Conservation (phyloP, 2,797 vertebrate species). For the Microhierax caerulescens region DNA sequence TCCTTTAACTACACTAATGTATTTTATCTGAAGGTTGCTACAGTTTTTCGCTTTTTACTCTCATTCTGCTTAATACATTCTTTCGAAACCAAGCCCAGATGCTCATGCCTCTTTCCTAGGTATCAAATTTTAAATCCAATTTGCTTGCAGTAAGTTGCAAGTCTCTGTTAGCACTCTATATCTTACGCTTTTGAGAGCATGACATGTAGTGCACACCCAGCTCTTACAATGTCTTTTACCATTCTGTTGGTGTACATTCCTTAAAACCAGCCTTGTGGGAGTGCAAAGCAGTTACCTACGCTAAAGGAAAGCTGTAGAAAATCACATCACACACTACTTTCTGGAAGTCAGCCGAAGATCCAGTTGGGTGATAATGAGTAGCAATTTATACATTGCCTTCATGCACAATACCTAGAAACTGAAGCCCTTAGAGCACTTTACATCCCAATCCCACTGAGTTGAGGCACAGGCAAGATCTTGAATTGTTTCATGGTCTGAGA, state of each 20-base stretch:
- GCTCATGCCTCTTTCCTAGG: background rate
- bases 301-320: background rate
- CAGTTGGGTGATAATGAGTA: background rate
- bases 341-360: background rate
- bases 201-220: background rate
- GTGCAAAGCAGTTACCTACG: background rate
- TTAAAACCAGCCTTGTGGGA: slow-evolving; percentile 4
- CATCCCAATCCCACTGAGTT: background rate
- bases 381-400: background rate
- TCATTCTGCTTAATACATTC: background rate
- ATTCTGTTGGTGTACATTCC: background rate
- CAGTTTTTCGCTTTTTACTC: background rate
- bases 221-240: background rate
- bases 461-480: background rate
- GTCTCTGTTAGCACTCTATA: background rate
- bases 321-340: background rate
- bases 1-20: slow-evolving; percentile 2
- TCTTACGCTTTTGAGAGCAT: background rate
- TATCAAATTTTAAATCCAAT: background rate
- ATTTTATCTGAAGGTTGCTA: background rate
- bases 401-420: background rate
- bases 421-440: background rate
- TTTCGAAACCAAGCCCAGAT: background rate
- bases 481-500: background rate
- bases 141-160: background rate